Evolutionary conservation across 2,797 vertebrate species (phyloP).

Genomic region (Oreortyx pictus): DNA sequence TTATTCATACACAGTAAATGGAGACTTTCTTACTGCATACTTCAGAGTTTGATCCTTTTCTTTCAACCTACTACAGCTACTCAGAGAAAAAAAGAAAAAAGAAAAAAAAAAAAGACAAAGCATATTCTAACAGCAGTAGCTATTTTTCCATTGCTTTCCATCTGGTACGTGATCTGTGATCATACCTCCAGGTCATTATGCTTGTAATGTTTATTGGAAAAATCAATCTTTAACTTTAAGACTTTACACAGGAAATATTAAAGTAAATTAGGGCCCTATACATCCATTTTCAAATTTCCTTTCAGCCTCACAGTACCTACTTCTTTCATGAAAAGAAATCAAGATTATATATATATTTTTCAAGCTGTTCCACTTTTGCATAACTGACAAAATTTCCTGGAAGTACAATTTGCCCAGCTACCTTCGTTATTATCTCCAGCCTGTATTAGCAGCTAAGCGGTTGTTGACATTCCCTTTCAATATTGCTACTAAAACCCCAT

Average conservation of each 20-base stretch:
- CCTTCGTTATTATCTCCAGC: conserved; percentile 34
- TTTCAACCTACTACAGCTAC: neutral
- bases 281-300: conserved; percentile 68
- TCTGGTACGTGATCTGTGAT: conserved; percentile 43
- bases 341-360: neutral
- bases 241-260: conserved; percentile 68
- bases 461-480: conserved; percentile 54
- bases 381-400: conserved; percentile 37
- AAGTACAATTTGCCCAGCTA: conserved; percentile 3
- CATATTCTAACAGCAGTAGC: neutral
- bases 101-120: neutral
- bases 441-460: conserved; percentile 5
- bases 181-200: conserved; percentile 45
- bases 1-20: neutral
- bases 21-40: neutral
- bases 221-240: conserved; percentile 73
- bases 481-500: conserved; percentile 9
- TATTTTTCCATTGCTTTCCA: neutral
- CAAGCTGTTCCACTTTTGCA: neutral
- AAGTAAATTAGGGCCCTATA: conserved; percentile 54
- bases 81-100: neutral
- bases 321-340: conserved; percentile 30
- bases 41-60: neutral
- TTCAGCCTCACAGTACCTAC: conserved; percentile 9
- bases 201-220: conserved; percentile 58